Base-by-base conservation (phyloP, 2,888 invertebrate species). In the Chrysotoxum bicinctum region DNA sequence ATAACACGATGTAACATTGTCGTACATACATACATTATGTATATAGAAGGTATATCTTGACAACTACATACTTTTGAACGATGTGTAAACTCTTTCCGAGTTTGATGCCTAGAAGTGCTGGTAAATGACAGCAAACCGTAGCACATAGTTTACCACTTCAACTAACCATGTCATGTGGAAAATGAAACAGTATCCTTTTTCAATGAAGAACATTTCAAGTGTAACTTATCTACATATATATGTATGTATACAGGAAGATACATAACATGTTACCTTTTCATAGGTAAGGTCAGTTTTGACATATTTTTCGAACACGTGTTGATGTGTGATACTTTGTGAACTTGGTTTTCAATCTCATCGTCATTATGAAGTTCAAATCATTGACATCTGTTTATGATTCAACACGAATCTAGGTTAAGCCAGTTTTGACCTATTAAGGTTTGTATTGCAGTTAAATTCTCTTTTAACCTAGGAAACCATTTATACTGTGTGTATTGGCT, bases 51-150 rank as follows among this genome's bases (percentile, higher is more conserved):
- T 50, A 16, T 35, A 56, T 19, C 56, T 32, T 35, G 19, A 32
- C 32, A 56, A 56, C 16, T 26, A 9, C 19, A 26, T 32, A 58
- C 16, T 43, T 62, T 43, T 43, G 43, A 62, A 37, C 23, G 62
- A 43, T 12, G 26, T 62, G 26, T 62, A 16, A 62, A 62, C 43
- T 62, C 16, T 43, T 62, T 62, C 62, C 12, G 43, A 43, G 10
- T 62, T 43, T 62, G 16, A 43, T 62, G 40, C 26, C 43, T 43
- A n/a, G 43, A 62, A 43, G 26, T 62, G 43, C 43, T 62, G 62
- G 43, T n/a, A 30, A 58, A 43, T 23, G 43, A 40, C 26, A 43
- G 16, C 40, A 23, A n/a, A 43, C 43, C 21, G 7, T 35, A 14
- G 14, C 37, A 23, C 12, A 58, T 9, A 62, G 43, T 30, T 62